Conservation (phyloP, 2,888 invertebrate species). For the Neuroscelio doddi region DNA sequence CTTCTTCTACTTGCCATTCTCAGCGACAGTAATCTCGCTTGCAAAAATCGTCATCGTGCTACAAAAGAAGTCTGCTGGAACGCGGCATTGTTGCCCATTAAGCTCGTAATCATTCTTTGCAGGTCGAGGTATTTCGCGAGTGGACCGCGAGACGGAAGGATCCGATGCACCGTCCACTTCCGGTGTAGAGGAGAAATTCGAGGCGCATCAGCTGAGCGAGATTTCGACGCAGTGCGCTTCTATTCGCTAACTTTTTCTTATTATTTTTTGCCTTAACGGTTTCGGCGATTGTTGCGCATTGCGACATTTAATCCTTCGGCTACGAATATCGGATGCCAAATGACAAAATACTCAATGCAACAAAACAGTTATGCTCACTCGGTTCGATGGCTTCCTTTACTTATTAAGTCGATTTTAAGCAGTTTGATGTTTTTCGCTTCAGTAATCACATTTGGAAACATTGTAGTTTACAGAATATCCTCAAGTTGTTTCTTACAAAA, state of each 20-base stretch:
- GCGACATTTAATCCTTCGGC: slow-evolving; percentile 6
- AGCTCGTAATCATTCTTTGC: too few relatives aligned
- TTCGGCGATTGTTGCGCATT: slow-evolving; percentile 3
- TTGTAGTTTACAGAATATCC: too few relatives aligned
- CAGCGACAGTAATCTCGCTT: neutral
- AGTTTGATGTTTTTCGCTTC: too few relatives aligned
- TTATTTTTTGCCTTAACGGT: neutral
- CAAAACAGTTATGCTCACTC: too few relatives aligned
- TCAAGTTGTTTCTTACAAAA: too few relatives aligned
- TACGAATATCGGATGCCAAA: slow-evolving; percentile 8
- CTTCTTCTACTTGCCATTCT: neutral
- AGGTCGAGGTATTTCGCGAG: too few relatives aligned
- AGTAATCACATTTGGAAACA: too few relatives aligned
- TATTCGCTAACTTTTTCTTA: neutral
- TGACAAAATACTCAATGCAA: too few relatives aligned
- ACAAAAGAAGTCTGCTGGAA: neutral
- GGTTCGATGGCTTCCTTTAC: too few relatives aligned
- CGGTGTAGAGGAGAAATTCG: neutral
- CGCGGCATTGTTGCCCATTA: neutral
- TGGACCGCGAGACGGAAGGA: too few relatives aligned
- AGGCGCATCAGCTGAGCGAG: neutral
- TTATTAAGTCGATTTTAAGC: too few relatives aligned
- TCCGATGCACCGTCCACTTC: slow-evolving; percentile 3
- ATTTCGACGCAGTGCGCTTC: neutral
- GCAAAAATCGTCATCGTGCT: neutral